Conservation (phyloP, 2,888 invertebrate genomes). For the Sylvicola fuscatus region DNA sequence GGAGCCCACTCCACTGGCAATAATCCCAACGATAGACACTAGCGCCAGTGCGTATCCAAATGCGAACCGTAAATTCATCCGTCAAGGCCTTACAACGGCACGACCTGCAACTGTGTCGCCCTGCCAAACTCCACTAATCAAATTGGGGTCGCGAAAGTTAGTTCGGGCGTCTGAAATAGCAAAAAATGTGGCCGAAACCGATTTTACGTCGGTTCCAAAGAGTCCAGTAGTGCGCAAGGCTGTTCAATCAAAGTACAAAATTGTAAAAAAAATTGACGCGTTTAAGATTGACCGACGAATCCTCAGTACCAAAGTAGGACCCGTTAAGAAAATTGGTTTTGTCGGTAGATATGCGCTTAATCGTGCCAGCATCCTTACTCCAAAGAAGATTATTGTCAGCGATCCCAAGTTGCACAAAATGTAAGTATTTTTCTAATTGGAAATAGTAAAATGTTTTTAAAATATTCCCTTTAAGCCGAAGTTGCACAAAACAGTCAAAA, state of each 20-base stretch:
- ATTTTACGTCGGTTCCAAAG: not conserved
- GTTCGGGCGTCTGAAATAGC: conserved; percentile 11
- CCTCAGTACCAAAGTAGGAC: not conserved
- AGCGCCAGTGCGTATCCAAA: not conserved
- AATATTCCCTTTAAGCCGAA: conserved; percentile 1
- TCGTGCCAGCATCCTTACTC: conserved; percentile 9
- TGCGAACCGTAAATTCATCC: not conserved
- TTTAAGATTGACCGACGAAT: conserved; percentile 17
- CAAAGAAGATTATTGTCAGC: conserved; percentile 7
- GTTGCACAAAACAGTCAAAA: not conserved
- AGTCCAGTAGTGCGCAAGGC: not conserved
- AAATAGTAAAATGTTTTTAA: too few species aligned
- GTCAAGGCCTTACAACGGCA: not conserved
- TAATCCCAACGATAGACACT: not conserved
- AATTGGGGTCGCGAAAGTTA: conserved; percentile 18
- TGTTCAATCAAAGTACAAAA: conserved; percentile 5
- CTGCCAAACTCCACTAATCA: conserved; percentile 13
- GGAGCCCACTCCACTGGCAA: not conserved
- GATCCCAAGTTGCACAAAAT: conserved; percentile 8
- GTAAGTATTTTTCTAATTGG: conserved; percentile 7
- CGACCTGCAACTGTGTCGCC: conserved; percentile 1
- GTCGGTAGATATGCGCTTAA: conserved; percentile 18
- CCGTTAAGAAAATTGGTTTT: conserved; percentile 13
- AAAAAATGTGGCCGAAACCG: conserved; percentile 4
- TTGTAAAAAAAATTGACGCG: conserved; percentile 5